Percentiles rank a stretch among this genome's conserved stretches.
These are phyloP conservation scores for Eupithecia pulchellata DNA, from an alignment of 2,888 invertebrate genomes.

Conservation along the genomic window DNA sequence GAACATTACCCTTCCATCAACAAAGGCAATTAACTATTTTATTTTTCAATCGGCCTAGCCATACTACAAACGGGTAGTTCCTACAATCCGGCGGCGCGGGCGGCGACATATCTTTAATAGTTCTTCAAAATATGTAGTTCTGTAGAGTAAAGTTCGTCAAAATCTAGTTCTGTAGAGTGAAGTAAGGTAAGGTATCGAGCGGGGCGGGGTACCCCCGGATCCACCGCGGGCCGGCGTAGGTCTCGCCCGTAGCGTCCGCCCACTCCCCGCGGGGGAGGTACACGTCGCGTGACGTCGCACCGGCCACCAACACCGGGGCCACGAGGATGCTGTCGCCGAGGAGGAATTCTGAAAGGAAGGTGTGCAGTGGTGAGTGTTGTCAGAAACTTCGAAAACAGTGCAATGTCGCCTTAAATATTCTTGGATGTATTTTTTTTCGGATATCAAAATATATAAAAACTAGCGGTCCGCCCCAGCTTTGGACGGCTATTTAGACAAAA, in stretches of 20 bases:
- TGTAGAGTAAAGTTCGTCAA: too few species aligned
- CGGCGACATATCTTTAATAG: neutral
- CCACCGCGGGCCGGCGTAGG: conserved; percentile 82
- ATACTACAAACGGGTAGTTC: neutral
- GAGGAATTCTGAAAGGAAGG: conserved; percentile 86
- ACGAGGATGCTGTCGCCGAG: conserved; percentile 89
- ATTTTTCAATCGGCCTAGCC: too few species aligned
- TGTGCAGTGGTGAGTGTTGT: neutral
- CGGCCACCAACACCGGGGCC: conserved; percentile 88
- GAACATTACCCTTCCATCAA: too few species aligned
- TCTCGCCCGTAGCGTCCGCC: conserved; percentile 79
- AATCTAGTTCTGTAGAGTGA: conserved; percentile 66
- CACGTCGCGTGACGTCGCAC: conserved; percentile 86
- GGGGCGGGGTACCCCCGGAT: conserved; percentile 87
- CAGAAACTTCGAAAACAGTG: too few species aligned
- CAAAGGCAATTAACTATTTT: too few species aligned
- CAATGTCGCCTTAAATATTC: too few species aligned
- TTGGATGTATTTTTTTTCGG: too few species aligned
- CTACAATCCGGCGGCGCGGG: neutral
- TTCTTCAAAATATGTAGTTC: neutral
- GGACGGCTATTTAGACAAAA: too few species aligned
- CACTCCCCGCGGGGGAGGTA: conserved; percentile 90
- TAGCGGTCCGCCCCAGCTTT: too few species aligned
- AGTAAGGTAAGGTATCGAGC: conserved; percentile 87
- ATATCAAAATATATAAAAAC: too few species aligned